phyloP scores from a whole-genome alignment of 2,797 vertebrate genomes.

The Periparus ater region DNA sequence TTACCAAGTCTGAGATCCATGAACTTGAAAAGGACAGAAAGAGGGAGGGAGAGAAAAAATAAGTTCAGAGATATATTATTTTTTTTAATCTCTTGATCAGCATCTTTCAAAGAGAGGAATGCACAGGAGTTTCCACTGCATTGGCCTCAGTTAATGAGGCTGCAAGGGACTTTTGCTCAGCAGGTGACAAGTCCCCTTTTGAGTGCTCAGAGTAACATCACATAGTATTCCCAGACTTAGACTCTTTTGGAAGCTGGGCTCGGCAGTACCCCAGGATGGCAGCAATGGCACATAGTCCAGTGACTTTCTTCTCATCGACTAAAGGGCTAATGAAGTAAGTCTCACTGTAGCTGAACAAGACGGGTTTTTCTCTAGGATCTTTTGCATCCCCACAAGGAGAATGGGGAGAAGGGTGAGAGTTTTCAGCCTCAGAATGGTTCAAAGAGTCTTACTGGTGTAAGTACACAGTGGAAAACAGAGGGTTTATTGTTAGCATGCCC shows the following conservation, averaged over 20 bases:
- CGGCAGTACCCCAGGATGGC: not conserved
- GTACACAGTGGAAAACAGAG: constrained; percentile 26
- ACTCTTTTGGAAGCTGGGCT: not conserved
- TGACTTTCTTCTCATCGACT: not conserved
- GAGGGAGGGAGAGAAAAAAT: not conserved
- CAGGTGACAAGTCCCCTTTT: not conserved
- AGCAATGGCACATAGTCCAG: not conserved
- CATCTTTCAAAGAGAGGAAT: not conserved
- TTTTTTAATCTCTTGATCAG: not conserved
- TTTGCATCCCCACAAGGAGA: not conserved
- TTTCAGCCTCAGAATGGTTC: not conserved
- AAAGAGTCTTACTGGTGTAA: constrained; percentile 14
- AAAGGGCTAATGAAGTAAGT: not conserved
- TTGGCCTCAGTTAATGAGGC: not conserved
- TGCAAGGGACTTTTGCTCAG: constrained; percentile 16
- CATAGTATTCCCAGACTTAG: not conserved
- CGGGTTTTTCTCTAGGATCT: not conserved
- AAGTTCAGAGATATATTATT: not conserved
- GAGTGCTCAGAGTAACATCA: not conserved
- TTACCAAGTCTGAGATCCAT: not conserved
- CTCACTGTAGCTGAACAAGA: not conserved
- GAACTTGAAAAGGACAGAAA: not conserved
- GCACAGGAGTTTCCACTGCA: not conserved
- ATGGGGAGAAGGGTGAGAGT: not conserved
- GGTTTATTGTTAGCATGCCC: not conserved